Base-by-base conservation (phyloP, 2,888 invertebrate species). In the Hirtodrosophila duncani region DNA sequence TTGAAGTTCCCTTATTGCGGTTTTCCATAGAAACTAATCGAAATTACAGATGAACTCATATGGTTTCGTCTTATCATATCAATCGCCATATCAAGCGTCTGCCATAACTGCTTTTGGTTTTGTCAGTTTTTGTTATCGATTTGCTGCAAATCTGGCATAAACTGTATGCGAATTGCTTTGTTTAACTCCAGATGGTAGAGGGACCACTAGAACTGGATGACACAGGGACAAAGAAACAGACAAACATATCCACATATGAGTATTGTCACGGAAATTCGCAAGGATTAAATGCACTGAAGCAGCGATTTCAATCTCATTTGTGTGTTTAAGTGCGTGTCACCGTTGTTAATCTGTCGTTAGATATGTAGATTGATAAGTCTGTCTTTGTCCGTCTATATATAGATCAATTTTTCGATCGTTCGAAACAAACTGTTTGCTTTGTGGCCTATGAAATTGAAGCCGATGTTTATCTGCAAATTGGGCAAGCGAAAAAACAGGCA, bases 401-500 rank as follows among this genome's bases (percentile, higher is more conserved):
- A 50, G 51, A 63, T 44, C 45, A 27, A 42, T 61, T 34, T 44
- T 61, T 41, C 53, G 51, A 72, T 63, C 68, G 78, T 31, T 65
- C 51, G 60, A 50, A 42, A 49, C 31, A 74, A 81, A 63, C 61
- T 69, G 67, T 70, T 78, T 79, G 71, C 68, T 56, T 75, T 77
- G 81, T 68, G 77, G 77, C 63, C 80, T 63, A 78, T 75, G 81
- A 67, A 81, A 77, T 66, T 75, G 65, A 65, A 79, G 60, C 67
- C 53, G 77, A 77, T 77, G 67, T 49, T 81, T 70, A 81, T 77
- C 77, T 39, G 3, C 16, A 9, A 6, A 1, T 21, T 7, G 14
- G 13, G 44, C 38, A 27, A 42, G 26, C n/a, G 5, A 5, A 20
- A 20, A 20, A 20, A 20, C 4, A 20, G 4, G 5, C 4, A 20